Base-by-base conservation (phyloP, 1,140 invertebrate genomes). In the Apis florea region DNA sequence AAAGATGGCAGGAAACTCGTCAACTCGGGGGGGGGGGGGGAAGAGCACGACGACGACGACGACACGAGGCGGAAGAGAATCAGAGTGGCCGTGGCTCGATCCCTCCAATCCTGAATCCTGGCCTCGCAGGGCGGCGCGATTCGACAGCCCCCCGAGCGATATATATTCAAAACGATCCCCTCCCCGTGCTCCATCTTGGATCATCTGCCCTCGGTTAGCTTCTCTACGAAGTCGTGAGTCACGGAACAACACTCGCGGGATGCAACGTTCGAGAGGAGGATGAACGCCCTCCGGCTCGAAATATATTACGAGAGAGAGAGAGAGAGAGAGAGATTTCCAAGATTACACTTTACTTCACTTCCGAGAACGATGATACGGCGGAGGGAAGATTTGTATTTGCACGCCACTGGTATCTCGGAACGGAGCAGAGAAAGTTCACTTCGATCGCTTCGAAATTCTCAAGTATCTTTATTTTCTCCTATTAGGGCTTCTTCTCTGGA, bases 161-260 rank as follows among this genome's bases (percentile, higher is more conserved):
- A 68, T 74, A 67, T 69, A 69, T 77, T 82, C 79, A 54, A 75
- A 82, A 77, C 79, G 70, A 66, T 80, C 70, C 31, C n/a, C 24
- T 24, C n/a, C 64, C 40, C 61, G 26, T 68, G 56, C 61, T 68
- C 79, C 73, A 77, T 77, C 79, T 74, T 80, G 79, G 79, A 66
- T 56, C 31, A n/a, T 66, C 66, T 69, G n/a, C n/a, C n/a, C 54
- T 53, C 56, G n/a, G n/a, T n/a, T 24, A 24, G 13, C n/a, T 13
- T 61, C 59, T 31, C 59, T 15, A 8, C 24, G 49, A 26, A 47
- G 31, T 58, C 71, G 71, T 49, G 79, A 81, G 71, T 81, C 71
- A 75, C 71, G 79, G 47, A 75, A 68, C 24, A 66, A n/a, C n/a
- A n/a, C n/a, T 53, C 54, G 67, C 11, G 56, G 47, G 40, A 70